Evolutionary conservation across 1,140 invertebrate genomes (phyloP).

Genomic region (Phocides pigmalion): DNA sequence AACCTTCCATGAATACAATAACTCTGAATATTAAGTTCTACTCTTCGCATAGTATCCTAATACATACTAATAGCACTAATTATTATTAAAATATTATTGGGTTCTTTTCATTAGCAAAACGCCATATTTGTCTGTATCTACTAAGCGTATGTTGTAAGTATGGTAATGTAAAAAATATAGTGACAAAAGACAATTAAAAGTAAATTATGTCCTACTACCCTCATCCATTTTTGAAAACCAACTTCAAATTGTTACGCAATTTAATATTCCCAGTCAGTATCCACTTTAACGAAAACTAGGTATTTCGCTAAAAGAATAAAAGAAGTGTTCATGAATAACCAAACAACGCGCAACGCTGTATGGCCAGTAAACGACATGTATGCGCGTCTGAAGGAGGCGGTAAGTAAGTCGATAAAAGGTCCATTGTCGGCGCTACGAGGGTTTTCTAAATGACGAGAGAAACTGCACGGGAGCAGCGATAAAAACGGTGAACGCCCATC

Average conservation of each 20-base stretch:
- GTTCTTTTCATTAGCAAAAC: no score
- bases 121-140: no score
- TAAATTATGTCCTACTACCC: no score
- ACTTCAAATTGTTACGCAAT: not conserved
- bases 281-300: not conserved
- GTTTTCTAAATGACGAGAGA: slow-evolving; percentile 61
- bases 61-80: no score
- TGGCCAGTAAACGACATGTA: slow-evolving; percentile 59
- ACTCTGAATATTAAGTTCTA: no score
- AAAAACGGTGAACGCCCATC: slow-evolving; percentile 54
- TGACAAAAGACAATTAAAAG: no score
- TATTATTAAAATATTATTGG: no score
- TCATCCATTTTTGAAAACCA: no score
- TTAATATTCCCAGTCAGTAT: not conserved
- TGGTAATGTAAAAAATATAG: no score
- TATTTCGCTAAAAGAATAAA: not conserved
- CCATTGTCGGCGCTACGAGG: slow-evolving; percentile 62
- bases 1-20: no score
- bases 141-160: no score
- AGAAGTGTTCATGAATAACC: slow-evolving; percentile 6
- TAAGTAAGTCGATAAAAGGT: slow-evolving; percentile 62
- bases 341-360: slow-evolving; percentile 26
- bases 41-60: no score
- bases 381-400: slow-evolving; percentile 55
- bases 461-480: slow-evolving; percentile 56